These are phyloP conservation scores for Callipepla californica DNA, from an alignment of 2,113 vertebrate species.

Conservation along the genomic window DNA sequence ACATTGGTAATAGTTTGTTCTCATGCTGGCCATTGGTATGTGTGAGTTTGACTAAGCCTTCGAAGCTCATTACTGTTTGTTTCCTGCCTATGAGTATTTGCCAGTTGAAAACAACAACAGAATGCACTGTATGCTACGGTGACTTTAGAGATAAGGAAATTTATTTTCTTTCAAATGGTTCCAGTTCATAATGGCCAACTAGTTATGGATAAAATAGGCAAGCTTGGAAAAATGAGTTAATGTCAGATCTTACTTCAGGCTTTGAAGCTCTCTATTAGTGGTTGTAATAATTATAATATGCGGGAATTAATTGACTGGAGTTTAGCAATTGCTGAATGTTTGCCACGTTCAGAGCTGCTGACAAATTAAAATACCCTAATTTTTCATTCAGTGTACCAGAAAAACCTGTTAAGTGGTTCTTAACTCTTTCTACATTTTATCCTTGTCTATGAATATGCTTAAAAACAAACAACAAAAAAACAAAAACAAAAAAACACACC, in stretches of 20 bases:
- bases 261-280: slow-evolving; percentile 17
- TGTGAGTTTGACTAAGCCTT: background rate
- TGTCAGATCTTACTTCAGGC: background rate
- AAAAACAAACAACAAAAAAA: background rate
- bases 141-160: background rate
- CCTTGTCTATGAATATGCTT: background rate
- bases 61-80: background rate
- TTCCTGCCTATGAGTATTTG: background rate
- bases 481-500: background rate
- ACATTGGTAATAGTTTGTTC: background rate
- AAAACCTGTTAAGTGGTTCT: background rate
- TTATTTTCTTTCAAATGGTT: background rate
- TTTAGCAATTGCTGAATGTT: background rate
- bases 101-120: background rate
- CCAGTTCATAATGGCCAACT: background rate
- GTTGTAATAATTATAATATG: background rate
- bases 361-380: background rate
- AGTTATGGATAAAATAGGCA: background rate
- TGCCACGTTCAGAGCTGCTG: background rate
- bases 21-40: background rate
- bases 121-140: background rate
- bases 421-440: background rate
- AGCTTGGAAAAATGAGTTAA: background rate
- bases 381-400: background rate
- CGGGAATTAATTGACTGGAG: background rate